These are phyloP conservation scores for Amblyjoppa fuscipennis DNA, from an alignment of 2,888 invertebrate genomes.

Conservation along the genomic window DNA sequence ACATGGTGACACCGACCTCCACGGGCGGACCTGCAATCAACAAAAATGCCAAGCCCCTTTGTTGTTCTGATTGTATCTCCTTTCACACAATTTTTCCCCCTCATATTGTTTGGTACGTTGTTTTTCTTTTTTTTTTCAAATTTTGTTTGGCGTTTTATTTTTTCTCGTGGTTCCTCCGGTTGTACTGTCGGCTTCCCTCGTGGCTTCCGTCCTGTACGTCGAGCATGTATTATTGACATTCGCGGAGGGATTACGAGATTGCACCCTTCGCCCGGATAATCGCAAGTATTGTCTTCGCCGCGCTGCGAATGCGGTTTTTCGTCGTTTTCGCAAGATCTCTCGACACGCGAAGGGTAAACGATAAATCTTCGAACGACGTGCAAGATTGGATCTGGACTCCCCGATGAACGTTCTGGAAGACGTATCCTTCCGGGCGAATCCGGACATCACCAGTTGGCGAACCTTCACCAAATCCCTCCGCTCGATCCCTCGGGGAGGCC, in stretches of 20 bases:
- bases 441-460: constrained; percentile 2
- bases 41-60: constrained; percentile 79
- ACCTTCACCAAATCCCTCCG: constrained; percentile 24
- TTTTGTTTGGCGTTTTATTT: constrained; percentile 50
- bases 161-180: constrained; percentile 50
- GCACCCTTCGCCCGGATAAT: background rate
- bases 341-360: background rate
- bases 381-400: constrained; percentile 33
- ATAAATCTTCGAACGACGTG: background rate
- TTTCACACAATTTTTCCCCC: constrained; percentile 35
- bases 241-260: background rate
- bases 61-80: constrained; percentile 67
- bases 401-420: constrained; percentile 23
- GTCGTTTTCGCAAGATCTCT: background rate
- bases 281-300: background rate
- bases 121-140: constrained; percentile 24
- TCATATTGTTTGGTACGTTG: constrained; percentile 4
- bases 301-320: background rate
- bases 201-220: constrained; percentile 46
- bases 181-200: constrained; percentile 18
- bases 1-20: constrained; percentile 99
- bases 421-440: constrained; percentile 25
- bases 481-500: constrained; percentile 29
- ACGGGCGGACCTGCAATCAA: constrained; percentile 97
- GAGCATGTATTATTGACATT: background rate